Evolutionary conservation across 2,113 vertebrate genomes (phyloP).

Genomic region (Nycticebus coucang): DNA sequence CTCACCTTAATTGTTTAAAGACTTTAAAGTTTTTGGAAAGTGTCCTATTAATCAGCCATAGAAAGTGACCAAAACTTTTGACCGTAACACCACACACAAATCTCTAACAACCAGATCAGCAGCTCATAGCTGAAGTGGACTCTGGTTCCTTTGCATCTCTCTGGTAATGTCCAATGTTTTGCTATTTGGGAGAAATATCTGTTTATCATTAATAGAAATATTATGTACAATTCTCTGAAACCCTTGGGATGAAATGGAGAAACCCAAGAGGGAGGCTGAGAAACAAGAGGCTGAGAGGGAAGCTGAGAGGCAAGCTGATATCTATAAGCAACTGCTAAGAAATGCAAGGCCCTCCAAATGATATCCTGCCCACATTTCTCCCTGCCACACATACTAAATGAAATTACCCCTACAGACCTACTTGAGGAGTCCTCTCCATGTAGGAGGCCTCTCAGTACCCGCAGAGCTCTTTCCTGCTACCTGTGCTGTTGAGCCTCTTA

Average conservation of each 20-base stretch:
- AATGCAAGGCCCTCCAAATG: not conserved
- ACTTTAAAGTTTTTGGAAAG: not conserved
- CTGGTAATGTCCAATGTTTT: not conserved
- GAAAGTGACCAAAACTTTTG: not conserved
- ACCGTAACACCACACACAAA: not conserved
- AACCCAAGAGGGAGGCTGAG: not conserved
- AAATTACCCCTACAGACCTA: not conserved
- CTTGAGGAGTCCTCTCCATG: not conserved
- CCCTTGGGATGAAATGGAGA: not conserved
- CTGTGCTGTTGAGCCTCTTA: not conserved
- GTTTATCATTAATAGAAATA: constrained; percentile 43
- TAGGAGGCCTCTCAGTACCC: not conserved
- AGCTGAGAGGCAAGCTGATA: constrained; percentile 8
- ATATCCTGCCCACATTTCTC: not conserved
- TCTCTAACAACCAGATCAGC: not conserved
- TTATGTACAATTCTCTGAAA: constrained; percentile 41
- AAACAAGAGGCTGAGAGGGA: not conserved
- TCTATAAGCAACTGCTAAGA: not conserved
- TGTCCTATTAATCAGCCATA: not conserved
- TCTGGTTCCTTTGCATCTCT: not conserved
- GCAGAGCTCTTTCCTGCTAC: not conserved
- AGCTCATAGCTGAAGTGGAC: not conserved
- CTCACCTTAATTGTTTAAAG: constrained; percentile 11
- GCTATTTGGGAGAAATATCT: constrained; percentile 21
- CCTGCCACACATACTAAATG: not conserved